Evolutionary conservation across 2,113 vertebrate genomes (phyloP).

Genomic region (Phalacrocorax carbo): DNA sequence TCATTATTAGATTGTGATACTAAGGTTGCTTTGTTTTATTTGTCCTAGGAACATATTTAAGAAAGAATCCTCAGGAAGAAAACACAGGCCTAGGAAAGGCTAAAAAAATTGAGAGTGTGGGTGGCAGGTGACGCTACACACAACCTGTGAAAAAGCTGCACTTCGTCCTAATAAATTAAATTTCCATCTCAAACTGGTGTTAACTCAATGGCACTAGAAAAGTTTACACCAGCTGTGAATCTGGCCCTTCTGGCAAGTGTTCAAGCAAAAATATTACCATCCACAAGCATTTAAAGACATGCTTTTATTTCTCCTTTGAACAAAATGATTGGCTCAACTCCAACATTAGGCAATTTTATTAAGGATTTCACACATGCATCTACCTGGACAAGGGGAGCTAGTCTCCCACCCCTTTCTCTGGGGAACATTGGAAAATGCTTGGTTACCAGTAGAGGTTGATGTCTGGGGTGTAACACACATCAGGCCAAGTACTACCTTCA

Average conservation of each 20-base stretch:
- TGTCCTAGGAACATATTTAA: neutral
- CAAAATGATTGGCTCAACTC: neutral
- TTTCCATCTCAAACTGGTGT: constrained; percentile 1
- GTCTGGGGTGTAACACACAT: neutral
- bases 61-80: neutral
- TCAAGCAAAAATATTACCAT: constrained; percentile 38
- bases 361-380: neutral
- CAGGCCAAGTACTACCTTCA: neutral
- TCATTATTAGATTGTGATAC: neutral
- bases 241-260: neutral
- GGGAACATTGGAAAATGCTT: neutral
- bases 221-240: constrained; percentile 25
- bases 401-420: neutral
- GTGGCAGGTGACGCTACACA: neutral
- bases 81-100: neutral
- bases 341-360: neutral
- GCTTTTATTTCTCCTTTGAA: constrained; percentile 16
- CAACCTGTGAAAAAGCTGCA: neutral
- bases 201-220: neutral
- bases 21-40: neutral
- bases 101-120: neutral
- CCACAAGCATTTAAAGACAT: neutral
- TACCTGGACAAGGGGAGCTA: neutral
- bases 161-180: constrained; percentile 11
- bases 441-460: neutral